A percentile compares a stretch with the other conserved stretches of the same genome.
These are phyloP conservation scores for Acleris holmiana DNA, from an alignment of 2,888 invertebrate genomes.

Conservation along the genomic window DNA sequence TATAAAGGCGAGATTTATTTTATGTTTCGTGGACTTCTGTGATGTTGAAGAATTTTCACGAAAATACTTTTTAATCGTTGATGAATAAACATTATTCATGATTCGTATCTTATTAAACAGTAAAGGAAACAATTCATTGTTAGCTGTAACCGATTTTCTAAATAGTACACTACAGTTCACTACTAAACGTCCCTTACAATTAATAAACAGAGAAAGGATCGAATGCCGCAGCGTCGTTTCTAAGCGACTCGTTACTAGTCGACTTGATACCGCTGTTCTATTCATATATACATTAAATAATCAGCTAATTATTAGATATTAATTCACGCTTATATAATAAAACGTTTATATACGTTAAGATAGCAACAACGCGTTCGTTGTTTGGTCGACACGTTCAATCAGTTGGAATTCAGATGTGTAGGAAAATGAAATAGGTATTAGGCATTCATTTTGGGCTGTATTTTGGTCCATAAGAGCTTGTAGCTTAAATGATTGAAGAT, in stretches of 20 bases:
- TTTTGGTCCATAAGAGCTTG: too few species aligned
- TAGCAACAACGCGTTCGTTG: constrained; percentile 21
- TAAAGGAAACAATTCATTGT: too few species aligned
- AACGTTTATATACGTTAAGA: constrained; percentile 13
- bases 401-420: constrained; percentile 32
- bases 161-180: too few species aligned
- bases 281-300: neutral
- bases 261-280: neutral
- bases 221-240: neutral
- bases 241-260: too few species aligned
- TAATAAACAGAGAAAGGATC: too few species aligned
- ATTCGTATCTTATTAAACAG: too few species aligned
- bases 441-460: constrained; percentile 29
- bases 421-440: constrained; percentile 35
- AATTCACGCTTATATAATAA: constrained; percentile 10
- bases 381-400: constrained; percentile 33
- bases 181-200: too few species aligned
- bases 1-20: constrained; percentile 31
- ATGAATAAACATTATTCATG: constrained; percentile 1
- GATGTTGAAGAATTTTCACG: constrained; percentile 26
- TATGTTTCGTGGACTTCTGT: constrained; percentile 15
- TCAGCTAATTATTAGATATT: neutral
- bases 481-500: too few species aligned
- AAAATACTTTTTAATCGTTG: constrained; percentile 36
- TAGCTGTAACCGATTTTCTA: too few species aligned